phyloP scores from a whole-genome alignment of 2,797 vertebrate genomes.

The Trachops cirrhosus region DNA sequence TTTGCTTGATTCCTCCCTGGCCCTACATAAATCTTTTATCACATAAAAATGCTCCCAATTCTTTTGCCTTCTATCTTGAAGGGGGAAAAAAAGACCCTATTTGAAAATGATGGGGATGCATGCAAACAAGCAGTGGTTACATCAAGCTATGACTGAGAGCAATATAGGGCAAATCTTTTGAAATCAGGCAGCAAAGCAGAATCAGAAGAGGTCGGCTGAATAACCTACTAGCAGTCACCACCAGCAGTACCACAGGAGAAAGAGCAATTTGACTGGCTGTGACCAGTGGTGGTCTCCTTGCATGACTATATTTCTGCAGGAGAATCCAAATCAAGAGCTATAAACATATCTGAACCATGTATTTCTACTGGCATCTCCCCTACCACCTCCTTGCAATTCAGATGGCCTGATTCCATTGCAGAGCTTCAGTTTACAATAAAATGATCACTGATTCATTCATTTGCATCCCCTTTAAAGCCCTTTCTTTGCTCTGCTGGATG shows the following conservation, averaged over 20 bases:
- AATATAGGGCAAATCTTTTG: slow-evolving; percentile 73
- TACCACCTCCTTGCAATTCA: slow-evolving; percentile 72
- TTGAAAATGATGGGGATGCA: slow-evolving; percentile 40
- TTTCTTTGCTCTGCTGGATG: slow-evolving; percentile 78
- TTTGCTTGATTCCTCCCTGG: slow-evolving; percentile 6
- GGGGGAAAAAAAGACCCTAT: not conserved
- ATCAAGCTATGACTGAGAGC: slow-evolving; percentile 76
- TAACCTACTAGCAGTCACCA: slow-evolving; percentile 80
- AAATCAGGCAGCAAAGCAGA: slow-evolving; percentile 81
- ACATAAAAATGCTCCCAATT: slow-evolving; percentile 51
- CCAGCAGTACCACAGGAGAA: slow-evolving; percentile 76
- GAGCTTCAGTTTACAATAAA: slow-evolving; percentile 81
- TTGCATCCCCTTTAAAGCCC: slow-evolving; percentile 76
- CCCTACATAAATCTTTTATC: slow-evolving; percentile 51
- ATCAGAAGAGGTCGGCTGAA: slow-evolving; percentile 80
- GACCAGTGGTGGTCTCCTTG: slow-evolving; percentile 79
- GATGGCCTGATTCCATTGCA: slow-evolving; percentile 75
- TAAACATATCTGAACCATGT: slow-evolving; percentile 75
- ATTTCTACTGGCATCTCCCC: slow-evolving; percentile 73
- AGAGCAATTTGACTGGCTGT: slow-evolving; percentile 80
- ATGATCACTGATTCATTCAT: slow-evolving; percentile 80
- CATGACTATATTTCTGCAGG: slow-evolving; percentile 72
- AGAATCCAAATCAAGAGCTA: slow-evolving; percentile 78
- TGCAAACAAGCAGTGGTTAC: slow-evolving; percentile 68
- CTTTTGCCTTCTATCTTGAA: not conserved